phyloP scores from a whole-genome alignment of 2,797 vertebrate genomes.

The Lophotriccus pileatus region DNA sequence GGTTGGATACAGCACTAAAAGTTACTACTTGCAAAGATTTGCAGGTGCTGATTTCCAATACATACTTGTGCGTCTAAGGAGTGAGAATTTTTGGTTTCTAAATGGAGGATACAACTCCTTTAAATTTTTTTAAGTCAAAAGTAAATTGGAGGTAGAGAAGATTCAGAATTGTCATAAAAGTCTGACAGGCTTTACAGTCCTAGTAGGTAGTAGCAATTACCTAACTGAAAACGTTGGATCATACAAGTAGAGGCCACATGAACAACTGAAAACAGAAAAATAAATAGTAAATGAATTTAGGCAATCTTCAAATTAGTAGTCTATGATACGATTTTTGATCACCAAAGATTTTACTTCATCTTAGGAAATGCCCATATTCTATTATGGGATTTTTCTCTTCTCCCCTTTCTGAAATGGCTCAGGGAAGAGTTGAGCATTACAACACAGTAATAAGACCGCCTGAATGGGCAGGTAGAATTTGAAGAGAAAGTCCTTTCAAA shows the following conservation, averaged over 20 bases:
- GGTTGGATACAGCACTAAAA: background rate
- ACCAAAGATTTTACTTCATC: background rate
- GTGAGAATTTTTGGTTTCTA: background rate
- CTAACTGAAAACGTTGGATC: background rate
- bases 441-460: background rate
- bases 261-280: background rate
- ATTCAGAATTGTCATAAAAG: background rate
- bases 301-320: background rate
- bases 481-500: background rate
- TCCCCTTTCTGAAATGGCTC: background rate
- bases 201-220: no score
- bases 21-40: background rate
- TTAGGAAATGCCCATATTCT: background rate
- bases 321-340: background rate
- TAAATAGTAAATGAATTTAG: background rate
- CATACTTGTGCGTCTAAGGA: background rate
- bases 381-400: accelerated
- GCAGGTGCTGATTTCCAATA: background rate
- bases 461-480: background rate
- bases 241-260: accelerated
- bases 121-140: background rate
- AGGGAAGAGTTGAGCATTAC: background rate
- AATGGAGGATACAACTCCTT: background rate
- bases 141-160: background rate
- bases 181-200: background rate